phyloP scores from a whole-genome alignment of 1,140 invertebrate genomes.

The Lamellibrachia luymesi region DNA sequence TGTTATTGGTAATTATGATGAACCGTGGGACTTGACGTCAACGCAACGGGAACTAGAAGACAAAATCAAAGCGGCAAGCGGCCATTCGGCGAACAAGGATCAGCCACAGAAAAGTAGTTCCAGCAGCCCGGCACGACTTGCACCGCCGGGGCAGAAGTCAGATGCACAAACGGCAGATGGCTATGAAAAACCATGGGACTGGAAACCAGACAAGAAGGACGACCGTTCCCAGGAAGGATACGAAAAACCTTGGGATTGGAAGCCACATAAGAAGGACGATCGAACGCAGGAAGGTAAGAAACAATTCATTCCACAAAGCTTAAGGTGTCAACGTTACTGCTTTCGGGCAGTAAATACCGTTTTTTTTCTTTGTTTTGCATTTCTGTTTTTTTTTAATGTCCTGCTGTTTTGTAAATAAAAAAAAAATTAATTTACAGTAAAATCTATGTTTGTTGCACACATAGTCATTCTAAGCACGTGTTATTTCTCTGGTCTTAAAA shows the following conservation, averaged over 20 bases:
- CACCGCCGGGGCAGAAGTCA: background rate
- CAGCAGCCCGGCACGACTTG: background rate
- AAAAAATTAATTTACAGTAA: too few relatives aligned
- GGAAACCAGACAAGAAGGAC: constrained; percentile 26
- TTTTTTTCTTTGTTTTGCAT: too few relatives aligned
- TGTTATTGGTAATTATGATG: constrained; percentile 21
- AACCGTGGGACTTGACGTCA: constrained; percentile 22
- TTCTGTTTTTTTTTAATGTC: too few relatives aligned
- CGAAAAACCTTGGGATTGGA: constrained; percentile 25
- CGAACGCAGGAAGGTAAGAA: background rate
- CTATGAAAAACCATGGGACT: constrained; percentile 29
- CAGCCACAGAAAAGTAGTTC: constrained; percentile 12
- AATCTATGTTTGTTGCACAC: too few relatives aligned
- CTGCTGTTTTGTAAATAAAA: too few relatives aligned
- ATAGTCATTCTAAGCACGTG: too few relatives aligned
- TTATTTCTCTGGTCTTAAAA: too few relatives aligned
- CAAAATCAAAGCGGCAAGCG: constrained; percentile 14
- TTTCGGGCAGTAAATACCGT: too few relatives aligned
- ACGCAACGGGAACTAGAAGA: constrained; percentile 23
- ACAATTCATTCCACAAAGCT: too few relatives aligned
- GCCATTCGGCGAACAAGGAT: background rate
- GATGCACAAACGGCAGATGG: constrained; percentile 21
- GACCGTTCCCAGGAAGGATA: constrained; percentile 13
- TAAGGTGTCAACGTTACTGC: too few relatives aligned
- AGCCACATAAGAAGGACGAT: constrained; percentile 26